Conservation (phyloP, 2,888 invertebrate genomes). For the Harpagoxenus sublaevis region DNA sequence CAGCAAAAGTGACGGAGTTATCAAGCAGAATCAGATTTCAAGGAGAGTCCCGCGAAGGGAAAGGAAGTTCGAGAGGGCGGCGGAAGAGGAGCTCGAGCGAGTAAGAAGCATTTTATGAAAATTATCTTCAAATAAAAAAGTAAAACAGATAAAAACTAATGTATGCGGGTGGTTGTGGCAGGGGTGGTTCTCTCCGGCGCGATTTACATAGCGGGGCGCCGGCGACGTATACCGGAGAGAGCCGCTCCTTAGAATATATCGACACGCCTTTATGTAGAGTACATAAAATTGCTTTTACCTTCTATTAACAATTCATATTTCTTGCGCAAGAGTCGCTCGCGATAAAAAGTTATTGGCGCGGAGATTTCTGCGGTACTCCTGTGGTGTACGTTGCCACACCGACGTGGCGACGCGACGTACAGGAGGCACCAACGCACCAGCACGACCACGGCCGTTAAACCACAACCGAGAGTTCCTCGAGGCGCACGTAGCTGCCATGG, state of each 20-base stretch:
- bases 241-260: slow-evolving; percentile 80
- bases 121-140: slow-evolving; percentile 82
- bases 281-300: slow-evolving; percentile 86
- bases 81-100: slow-evolving; percentile 71
- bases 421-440: not conserved
- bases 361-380: slow-evolving; percentile 73
- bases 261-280: slow-evolving; percentile 83
- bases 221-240: slow-evolving; percentile 62
- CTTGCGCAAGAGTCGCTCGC: slow-evolving; percentile 81
- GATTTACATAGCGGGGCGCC: slow-evolving; percentile 80
- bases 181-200: slow-evolving; percentile 60
- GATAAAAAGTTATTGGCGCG: slow-evolving; percentile 83
- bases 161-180: slow-evolving; percentile 78
- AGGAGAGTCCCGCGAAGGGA: slow-evolving; percentile 4
- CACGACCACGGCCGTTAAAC: slow-evolving; percentile 36
- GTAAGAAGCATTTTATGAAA: slow-evolving; percentile 81
- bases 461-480: slow-evolving; percentile 34
- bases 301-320: slow-evolving; percentile 86
- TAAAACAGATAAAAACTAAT: slow-evolving; percentile 84
- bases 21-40: slow-evolving; percentile 23
- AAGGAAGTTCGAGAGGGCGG: slow-evolving; percentile 67
- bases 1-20: slow-evolving; percentile 43
- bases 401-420: not conserved
- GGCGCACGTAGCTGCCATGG: slow-evolving; percentile 27
- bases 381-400: slow-evolving; percentile 16